phyloP scores from a whole-genome alignment of 35 echinoderm and acorn worm species.

The Apostichopus parvimensis region DNA sequence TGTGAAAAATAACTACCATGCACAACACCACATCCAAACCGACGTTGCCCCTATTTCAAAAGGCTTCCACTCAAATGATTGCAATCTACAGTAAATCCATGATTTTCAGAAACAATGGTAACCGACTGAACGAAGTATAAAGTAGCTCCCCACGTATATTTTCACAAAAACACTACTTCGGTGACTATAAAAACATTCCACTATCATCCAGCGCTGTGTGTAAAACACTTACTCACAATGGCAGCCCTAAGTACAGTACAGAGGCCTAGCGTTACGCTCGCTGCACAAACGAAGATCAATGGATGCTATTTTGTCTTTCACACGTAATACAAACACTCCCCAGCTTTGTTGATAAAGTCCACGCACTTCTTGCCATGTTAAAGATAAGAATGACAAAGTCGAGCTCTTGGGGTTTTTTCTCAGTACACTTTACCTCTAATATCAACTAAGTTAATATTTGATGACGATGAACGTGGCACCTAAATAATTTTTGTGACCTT shows the following conservation, averaged over 20 bases:
- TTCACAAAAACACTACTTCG: no score
- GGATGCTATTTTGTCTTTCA: slow-evolving; percentile 45
- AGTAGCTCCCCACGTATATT: no score
- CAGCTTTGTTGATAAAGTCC: slow-evolving; percentile 51
- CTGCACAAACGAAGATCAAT: slow-evolving; percentile 38
- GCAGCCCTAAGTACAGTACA: background rate
- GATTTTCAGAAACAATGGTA: no score
- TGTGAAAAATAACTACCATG: no score
- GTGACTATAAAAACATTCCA: no score
- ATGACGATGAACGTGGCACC: slow-evolving; percentile 24
- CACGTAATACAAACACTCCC: slow-evolving; percentile 47
- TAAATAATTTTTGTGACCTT: slow-evolving; percentile 1
- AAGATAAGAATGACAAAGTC: slow-evolving; percentile 53
- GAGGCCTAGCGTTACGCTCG: slow-evolving; percentile 7
- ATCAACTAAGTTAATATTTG: slow-evolving; percentile 42
- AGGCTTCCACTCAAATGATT: no score
- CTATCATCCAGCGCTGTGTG: no score
- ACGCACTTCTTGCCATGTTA: slow-evolving; percentile 22
- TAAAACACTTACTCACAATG: background rate
- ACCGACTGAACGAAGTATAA: no score
- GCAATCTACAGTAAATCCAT: no score
- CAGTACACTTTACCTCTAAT: slow-evolving; percentile 32
- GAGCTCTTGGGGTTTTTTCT: background rate
- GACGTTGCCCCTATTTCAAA: no score
- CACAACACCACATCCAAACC: no score